phyloP scores from a whole-genome alignment of 1,140 invertebrate species.

The Copidosoma floridanum region DNA sequence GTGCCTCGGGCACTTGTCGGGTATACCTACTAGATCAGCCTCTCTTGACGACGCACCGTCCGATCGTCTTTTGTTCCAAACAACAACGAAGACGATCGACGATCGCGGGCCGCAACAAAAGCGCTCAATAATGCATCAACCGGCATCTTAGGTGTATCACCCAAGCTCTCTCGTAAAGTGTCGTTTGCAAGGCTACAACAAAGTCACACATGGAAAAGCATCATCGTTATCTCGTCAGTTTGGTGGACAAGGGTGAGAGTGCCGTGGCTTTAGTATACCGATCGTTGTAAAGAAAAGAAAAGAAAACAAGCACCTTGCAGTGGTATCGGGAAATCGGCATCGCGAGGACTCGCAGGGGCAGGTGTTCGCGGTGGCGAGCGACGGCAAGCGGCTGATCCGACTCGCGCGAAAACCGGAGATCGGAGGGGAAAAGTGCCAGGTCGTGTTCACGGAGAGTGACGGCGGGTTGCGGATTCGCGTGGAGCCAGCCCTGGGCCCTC shows the following conservation, averaged over 20 bases:
- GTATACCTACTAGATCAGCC: too few species aligned
- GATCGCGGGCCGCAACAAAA: conserved; percentile 1
- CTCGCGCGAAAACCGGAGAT: too few species aligned
- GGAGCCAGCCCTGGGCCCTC: background rate
- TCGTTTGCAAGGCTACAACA: background rate
- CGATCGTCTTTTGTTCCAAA: conserved; percentile 24
- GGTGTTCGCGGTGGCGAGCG: background rate
- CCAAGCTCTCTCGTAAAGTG: background rate
- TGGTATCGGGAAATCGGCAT: background rate
- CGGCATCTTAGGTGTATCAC: too few species aligned
- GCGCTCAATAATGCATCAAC: conserved; percentile 20
- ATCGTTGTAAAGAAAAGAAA: too few species aligned
- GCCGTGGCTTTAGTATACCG: too few species aligned
- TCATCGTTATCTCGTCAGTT: conserved; percentile 18
- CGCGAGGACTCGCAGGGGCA: background rate
- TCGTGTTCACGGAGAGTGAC: conserved; percentile 35
- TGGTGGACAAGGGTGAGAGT: conserved; percentile 26
- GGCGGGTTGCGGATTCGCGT: too few species aligned
- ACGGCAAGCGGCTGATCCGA: conserved; percentile 11
- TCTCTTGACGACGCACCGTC: conserved; percentile 14
- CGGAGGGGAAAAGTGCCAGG: conserved; percentile 7
- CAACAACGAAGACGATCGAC: background rate
- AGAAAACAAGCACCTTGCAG: background rate
- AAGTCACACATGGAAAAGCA: conserved; percentile 13
- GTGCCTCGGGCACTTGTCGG: background rate